Evolutionary conservation across 37 sponge, comb jelly and placozoan species (phyloP).

Genomic region (Bolinopsis microptera): DNA sequence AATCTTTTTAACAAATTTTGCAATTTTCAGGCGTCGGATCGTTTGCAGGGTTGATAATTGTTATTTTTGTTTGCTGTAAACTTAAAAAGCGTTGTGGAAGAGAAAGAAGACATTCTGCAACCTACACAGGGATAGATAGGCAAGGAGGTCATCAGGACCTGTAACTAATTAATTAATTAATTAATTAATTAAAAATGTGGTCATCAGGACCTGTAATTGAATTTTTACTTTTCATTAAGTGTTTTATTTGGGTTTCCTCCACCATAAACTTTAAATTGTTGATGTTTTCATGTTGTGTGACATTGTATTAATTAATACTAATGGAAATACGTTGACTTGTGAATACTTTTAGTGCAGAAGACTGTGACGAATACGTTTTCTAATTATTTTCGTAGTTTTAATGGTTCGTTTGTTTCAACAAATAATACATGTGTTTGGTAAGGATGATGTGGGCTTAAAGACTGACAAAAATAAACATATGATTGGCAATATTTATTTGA

Average conservation of each 20-base stretch:
- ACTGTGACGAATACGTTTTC: not conserved
- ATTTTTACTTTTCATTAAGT: not conserved
- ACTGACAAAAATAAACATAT: too few relatives aligned
- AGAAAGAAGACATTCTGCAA: not conserved
- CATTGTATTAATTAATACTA: not conserved
- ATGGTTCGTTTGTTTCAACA: too few relatives aligned
- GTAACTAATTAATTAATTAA: not conserved
- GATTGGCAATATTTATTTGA: too few relatives aligned
- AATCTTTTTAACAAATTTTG: too few relatives aligned
- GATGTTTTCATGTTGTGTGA: not conserved
- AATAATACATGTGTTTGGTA: too few relatives aligned
- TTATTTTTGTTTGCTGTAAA: not conserved
- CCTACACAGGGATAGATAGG: not conserved
- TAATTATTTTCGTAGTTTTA: not conserved
- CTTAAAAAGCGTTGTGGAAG: not conserved
- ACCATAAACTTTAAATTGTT: not conserved
- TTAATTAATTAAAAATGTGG: not conserved
- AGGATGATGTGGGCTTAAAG: too few relatives aligned
- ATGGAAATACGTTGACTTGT: not conserved
- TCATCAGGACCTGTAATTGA: not conserved
- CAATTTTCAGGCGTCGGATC: not conserved
- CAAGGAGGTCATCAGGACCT: not conserved
- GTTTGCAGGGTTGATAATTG: not conserved
- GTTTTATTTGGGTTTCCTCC: not conserved
- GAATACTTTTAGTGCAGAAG: not conserved